phyloP scores from a whole-genome alignment of 2,113 vertebrate genomes.

The Junco hyemalis region DNA sequence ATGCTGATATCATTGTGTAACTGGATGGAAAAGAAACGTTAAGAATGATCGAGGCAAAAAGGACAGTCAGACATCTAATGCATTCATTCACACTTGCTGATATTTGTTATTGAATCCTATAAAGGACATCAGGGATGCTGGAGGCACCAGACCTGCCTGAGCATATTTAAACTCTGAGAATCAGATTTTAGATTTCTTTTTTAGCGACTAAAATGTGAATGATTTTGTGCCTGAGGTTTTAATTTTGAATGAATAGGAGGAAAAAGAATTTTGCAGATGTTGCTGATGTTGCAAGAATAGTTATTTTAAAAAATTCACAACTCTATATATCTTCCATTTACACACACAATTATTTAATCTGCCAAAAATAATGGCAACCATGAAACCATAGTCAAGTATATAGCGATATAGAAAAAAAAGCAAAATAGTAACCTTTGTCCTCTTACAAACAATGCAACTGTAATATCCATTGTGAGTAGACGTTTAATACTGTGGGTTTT shows the following conservation, averaged over 20 bases:
- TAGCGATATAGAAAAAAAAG: not conserved
- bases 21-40: not conserved
- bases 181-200: not conserved
- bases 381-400: not conserved
- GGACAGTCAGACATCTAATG: not conserved
- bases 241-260: not conserved
- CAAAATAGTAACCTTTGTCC: not conserved
- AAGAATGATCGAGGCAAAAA: not conserved
- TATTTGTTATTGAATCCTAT: not conserved
- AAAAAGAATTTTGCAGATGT: not conserved
- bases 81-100: not conserved
- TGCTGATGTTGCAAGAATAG: not conserved
- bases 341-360: not conserved
- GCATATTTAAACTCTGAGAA: not conserved
- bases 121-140: not conserved
- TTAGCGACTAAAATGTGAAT: not conserved
- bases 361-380: not conserved
- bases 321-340: not conserved
- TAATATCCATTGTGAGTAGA: not conserved
- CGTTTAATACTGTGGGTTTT: not conserved
- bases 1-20: not conserved
- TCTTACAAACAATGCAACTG: not conserved
- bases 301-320: not conserved
- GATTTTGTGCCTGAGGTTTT: not conserved
- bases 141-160: not conserved